Percentiles rank a stretch among this genome's conserved stretches.
phyloP scores from a whole-genome alignment of 2,888 invertebrate genomes.

The Doris montereyensis region DNA sequence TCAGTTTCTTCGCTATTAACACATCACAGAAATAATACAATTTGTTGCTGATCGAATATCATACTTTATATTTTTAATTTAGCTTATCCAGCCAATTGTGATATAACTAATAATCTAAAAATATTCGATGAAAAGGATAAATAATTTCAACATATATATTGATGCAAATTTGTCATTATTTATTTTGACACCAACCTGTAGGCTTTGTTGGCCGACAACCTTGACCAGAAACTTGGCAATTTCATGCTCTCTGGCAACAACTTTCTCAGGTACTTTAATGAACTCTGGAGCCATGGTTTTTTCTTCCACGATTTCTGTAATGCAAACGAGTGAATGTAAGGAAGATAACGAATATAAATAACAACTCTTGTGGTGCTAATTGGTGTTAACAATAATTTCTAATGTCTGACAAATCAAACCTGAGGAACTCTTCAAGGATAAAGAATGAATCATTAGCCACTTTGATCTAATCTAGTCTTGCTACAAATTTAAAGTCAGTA shows the following conservation, averaged over 20 bases:
- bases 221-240: conserved; percentile 90
- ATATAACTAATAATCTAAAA: too few species aligned
- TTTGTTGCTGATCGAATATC: too few species aligned
- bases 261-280: conserved; percentile 89
- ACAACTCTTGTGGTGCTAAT: too few species aligned
- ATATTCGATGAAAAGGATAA: too few species aligned
- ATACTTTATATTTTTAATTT: too few species aligned
- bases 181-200: conserved; percentile 77
- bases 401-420: not conserved
- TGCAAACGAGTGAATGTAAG: not conserved
- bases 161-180: too few species aligned
- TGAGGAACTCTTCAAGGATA: not conserved
- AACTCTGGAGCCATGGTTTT: conserved; percentile 85
- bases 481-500: too few species aligned
- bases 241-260: conserved; percentile 87
- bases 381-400: not conserved
- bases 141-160: too few species aligned
- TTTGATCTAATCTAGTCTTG: too few species aligned
- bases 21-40: too few species aligned
- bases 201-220: conserved; percentile 92
- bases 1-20: too few species aligned
- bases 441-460: not conserved
- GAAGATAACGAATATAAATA: not conserved
- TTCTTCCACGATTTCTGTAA: conserved; percentile 66
- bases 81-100: too few species aligned